These are phyloP conservation scores for Xiphydria camelus DNA, from an alignment of 2,888 invertebrate genomes.

Conservation along the genomic window DNA sequence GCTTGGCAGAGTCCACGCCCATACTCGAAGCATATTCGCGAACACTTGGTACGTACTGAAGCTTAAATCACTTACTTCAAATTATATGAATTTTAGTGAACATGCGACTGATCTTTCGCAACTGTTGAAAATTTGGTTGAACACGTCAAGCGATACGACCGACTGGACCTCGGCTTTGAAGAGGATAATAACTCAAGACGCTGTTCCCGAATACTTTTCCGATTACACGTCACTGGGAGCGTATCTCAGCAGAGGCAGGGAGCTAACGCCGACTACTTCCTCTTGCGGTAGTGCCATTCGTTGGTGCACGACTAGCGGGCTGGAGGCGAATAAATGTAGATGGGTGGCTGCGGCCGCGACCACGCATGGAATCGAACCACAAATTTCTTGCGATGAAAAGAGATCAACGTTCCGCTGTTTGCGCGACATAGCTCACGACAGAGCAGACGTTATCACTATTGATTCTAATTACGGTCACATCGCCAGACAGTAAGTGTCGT, in stretches of 20 bases:
- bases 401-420: slow-evolving; percentile 62
- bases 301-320: slow-evolving; percentile 65
- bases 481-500: slow-evolving; percentile 63
- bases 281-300: slow-evolving; percentile 49
- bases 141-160: slow-evolving; percentile 33
- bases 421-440: slow-evolving; percentile 58
- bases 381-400: slow-evolving; percentile 61
- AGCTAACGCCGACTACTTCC: slow-evolving; percentile 19
- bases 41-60: too few species aligned
- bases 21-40: too few species aligned
- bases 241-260: slow-evolving; percentile 31
- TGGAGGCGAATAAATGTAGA: slow-evolving; percentile 65
- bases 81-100: slow-evolving; percentile 25
- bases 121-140: slow-evolving; percentile 57
- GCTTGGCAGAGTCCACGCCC: too few species aligned
- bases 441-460: slow-evolving; percentile 65
- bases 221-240: slow-evolving; percentile 11
- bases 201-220: neutral
- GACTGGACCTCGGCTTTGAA: slow-evolving; percentile 29
- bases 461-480: slow-evolving; percentile 68
- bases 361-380: slow-evolving; percentile 65
- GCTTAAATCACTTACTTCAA: too few species aligned
- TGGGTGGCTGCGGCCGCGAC: slow-evolving; percentile 64
- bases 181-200: slow-evolving; percentile 21
- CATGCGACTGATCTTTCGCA: slow-evolving; percentile 23